These are phyloP conservation scores for Tineola bisselliella DNA, from an alignment of 2,888 invertebrate genomes.

Conservation along the genomic window DNA sequence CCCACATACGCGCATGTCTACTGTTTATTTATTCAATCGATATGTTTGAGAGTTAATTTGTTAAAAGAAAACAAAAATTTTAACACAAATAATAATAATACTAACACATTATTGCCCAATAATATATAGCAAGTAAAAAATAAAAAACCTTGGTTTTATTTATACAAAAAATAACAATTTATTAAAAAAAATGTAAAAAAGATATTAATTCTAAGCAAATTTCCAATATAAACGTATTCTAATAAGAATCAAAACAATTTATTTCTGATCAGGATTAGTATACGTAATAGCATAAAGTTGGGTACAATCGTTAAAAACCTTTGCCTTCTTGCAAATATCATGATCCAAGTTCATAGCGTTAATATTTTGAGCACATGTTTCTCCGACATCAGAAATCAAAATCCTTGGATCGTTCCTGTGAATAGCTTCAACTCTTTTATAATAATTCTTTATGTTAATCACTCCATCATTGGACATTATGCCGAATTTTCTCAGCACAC, in stretches of 20 bases:
- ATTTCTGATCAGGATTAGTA: not conserved
- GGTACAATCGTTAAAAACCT: conserved; percentile 59
- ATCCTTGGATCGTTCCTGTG: conserved; percentile 56
- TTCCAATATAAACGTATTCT: not conserved
- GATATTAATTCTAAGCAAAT: too few relatives aligned
- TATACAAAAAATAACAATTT: too few relatives aligned
- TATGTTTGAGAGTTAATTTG: too few relatives aligned
- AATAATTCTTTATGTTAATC: conserved; percentile 54
- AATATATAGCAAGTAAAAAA: too few relatives aligned
- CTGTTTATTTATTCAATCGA: too few relatives aligned
- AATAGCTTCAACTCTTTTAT: conserved; percentile 50
- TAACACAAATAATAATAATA: too few relatives aligned
- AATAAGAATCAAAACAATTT: not conserved
- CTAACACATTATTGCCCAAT: too few relatives aligned
- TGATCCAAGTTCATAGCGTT: conserved; percentile 57
- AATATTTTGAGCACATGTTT: conserved; percentile 55
- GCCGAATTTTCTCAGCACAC: conserved; percentile 56
- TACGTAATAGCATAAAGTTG: conserved; percentile 52
- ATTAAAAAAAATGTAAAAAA: too few relatives aligned
- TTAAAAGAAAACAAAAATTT: too few relatives aligned
- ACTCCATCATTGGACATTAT: conserved; percentile 55
- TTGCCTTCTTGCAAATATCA: conserved; percentile 58
- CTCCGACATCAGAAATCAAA: conserved; percentile 56
- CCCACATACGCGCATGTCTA: too few relatives aligned
- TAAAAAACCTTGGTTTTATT: too few relatives aligned